Percentiles rank a stretch among this genome's conserved stretches.
phyloP scores from a whole-genome alignment of 2,113 vertebrate species.

The Cyprinodon variegatus region DNA sequence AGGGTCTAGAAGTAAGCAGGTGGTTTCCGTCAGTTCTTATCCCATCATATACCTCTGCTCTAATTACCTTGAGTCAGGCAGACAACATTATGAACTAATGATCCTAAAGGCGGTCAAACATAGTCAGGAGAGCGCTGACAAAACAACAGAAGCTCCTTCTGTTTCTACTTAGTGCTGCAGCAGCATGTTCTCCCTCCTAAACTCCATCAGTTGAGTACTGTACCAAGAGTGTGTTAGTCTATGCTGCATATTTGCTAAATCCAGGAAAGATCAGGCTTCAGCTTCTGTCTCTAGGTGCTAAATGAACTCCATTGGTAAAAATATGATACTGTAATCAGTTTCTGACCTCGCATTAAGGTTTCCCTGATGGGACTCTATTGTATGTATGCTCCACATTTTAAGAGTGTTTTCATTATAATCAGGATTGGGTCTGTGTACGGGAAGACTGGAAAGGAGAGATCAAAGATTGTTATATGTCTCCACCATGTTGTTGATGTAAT shows the following conservation, averaged over 20 bases:
- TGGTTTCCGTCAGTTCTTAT: constrained; percentile 61
- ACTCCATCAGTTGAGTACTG: constrained; percentile 29
- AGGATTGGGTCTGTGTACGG: constrained; percentile 8
- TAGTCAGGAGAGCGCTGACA: constrained; percentile 25
- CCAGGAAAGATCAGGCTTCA: constrained; percentile 49
- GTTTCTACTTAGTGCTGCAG: constrained; percentile 34
- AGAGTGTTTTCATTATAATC: constrained; percentile 37
- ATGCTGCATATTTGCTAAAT: constrained; percentile 9
- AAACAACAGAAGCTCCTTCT: constrained; percentile 26
- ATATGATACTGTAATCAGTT: constrained; percentile 35
- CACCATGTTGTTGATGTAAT: constrained; percentile 32
- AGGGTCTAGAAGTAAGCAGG: constrained; percentile 48
- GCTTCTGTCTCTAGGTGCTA: constrained; percentile 28
- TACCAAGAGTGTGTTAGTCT: constrained; percentile 32
- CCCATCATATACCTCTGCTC: constrained; percentile 37
- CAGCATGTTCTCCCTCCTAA: constrained; percentile 36
- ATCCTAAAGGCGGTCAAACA: constrained; percentile 43
- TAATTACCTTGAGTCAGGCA: constrained; percentile 54
- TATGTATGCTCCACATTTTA: constrained; percentile 50
- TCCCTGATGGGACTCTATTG: constrained; percentile 47
- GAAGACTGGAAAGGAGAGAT: constrained; percentile 42
- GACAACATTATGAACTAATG: constrained; percentile 51
- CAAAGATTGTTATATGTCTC: constrained; percentile 42
- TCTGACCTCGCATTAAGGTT: constrained; percentile 41
- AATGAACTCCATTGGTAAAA: constrained; percentile 38